Evolutionary conservation across 64 coral and sea anemone species (phyloP).

Genomic region (Acropora yongei): DNA sequence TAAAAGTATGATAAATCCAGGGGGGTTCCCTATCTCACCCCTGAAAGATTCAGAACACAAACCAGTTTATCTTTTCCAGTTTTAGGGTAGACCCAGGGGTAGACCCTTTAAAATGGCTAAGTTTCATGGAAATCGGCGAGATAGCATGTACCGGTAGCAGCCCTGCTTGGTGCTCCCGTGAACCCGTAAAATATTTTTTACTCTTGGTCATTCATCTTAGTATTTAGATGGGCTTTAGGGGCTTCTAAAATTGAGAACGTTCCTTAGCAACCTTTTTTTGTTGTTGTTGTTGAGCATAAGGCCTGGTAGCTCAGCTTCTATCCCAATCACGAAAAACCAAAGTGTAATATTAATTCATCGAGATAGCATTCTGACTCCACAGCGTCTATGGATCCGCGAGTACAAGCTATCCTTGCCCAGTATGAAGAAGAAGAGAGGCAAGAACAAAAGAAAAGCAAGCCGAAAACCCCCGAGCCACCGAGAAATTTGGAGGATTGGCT

Average conservation of each 20-base stretch:
- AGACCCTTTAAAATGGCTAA: constrained; percentile 31
- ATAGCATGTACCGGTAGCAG: constrained; percentile 43
- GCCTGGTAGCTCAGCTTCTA: not conserved
- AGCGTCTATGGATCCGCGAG: constrained; percentile 78
- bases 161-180: constrained; percentile 57
- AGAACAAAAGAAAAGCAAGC: constrained; percentile 64
- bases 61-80: no score
- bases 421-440: constrained; percentile 68
- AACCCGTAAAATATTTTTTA: not conserved
- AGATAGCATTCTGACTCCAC: not conserved
- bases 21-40: constrained; percentile 12
- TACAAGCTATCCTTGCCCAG: constrained; percentile 81
- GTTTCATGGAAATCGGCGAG: constrained; percentile 60
- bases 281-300: not conserved
- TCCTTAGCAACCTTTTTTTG: not conserved
- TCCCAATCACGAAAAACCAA: not conserved
- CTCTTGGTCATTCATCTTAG: no score
- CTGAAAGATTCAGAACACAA: not conserved
- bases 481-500: constrained; percentile 78
- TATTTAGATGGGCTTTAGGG: no score
- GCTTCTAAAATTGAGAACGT: not conserved
- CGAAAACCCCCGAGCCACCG: constrained; percentile 60
- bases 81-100: not conserved
- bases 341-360: not conserved
- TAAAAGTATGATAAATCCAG: not conserved